Percentiles rank a stretch among this genome's conserved stretches.
These are phyloP conservation scores for Tolypeutes matacus DNA, from an alignment of 2,797 vertebrate genomes.

Conservation along the genomic window DNA sequence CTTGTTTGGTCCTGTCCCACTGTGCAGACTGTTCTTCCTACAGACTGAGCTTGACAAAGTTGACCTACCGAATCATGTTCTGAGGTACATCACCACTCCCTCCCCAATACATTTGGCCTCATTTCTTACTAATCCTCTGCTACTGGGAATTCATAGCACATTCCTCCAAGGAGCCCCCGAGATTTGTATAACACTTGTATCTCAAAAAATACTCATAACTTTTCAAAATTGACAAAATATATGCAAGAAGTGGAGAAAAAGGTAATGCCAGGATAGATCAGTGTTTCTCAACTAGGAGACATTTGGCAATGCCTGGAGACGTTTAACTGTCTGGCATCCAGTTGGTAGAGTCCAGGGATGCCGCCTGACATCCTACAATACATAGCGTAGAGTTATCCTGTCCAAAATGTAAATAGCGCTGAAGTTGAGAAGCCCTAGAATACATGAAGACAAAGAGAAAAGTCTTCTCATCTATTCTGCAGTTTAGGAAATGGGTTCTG, in stretches of 20 bases:
- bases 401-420: not conserved
- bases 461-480: not conserved
- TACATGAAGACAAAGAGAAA: constrained; percentile 21
- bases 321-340: not conserved
- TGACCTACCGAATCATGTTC: not conserved
- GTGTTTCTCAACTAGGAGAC: not conserved
- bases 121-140: not conserved
- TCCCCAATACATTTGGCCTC: not conserved
- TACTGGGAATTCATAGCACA: not conserved
- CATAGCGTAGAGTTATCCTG: not conserved
- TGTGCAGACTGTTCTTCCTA: not conserved
- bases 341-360: not conserved
- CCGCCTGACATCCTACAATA: not conserved
- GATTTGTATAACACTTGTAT: not conserved
- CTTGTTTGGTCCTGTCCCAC: constrained; percentile 14
- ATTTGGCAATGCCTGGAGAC: not conserved
- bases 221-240: not conserved
- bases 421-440: not conserved
- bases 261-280: not conserved
- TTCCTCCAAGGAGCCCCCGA: not conserved
- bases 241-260: not conserved
- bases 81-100: not conserved
- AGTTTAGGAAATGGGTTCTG: constrained; percentile 7
- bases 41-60: constrained; percentile 31
- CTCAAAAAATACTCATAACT: not conserved